A percentile compares a stretch with the other conserved stretches of the same genome.
These are phyloP conservation scores for Nothoprocta perdicaria DNA, from an alignment of 2,113 vertebrate species.

Conservation along the genomic window DNA sequence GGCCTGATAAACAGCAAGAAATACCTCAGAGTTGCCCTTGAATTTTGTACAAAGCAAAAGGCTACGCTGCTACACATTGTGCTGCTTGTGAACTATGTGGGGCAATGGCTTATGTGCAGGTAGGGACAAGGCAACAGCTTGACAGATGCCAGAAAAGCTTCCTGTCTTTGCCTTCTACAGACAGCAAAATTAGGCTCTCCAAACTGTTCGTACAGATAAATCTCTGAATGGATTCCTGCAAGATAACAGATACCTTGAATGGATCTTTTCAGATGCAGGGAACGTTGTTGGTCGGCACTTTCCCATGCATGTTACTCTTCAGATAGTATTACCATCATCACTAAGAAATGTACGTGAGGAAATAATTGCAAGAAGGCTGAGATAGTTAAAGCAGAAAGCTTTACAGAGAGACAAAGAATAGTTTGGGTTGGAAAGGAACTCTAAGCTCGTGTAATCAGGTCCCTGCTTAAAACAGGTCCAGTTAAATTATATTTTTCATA, in stretches of 20 bases:
- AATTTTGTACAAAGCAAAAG: background rate
- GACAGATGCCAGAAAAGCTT: background rate
- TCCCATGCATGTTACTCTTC: background rate
- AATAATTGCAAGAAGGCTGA: background rate
- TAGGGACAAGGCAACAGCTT: background rate
- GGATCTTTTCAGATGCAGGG: conserved; percentile 29
- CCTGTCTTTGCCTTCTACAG: background rate
- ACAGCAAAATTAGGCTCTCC: background rate
- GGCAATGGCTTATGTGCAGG: background rate
- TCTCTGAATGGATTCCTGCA: background rate
- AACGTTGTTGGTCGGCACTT: background rate
- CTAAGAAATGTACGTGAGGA: conserved; percentile 1
- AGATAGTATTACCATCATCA: conserved; percentile 26
- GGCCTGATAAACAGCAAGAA: background rate
- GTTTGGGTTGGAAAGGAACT: background rate
- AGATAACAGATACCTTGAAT: conserved; percentile 22
- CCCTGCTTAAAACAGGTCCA: background rate
- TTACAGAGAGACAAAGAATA: background rate
- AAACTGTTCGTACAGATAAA: background rate
- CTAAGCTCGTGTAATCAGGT: background rate
- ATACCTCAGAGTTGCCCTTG: background rate
- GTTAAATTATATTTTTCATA: background rate
- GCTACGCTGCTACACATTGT: background rate
- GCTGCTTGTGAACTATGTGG: background rate
- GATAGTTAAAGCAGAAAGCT: background rate